phyloP scores from a whole-genome alignment of 1,140 invertebrate species.

The Euborellia annulipes region DNA sequence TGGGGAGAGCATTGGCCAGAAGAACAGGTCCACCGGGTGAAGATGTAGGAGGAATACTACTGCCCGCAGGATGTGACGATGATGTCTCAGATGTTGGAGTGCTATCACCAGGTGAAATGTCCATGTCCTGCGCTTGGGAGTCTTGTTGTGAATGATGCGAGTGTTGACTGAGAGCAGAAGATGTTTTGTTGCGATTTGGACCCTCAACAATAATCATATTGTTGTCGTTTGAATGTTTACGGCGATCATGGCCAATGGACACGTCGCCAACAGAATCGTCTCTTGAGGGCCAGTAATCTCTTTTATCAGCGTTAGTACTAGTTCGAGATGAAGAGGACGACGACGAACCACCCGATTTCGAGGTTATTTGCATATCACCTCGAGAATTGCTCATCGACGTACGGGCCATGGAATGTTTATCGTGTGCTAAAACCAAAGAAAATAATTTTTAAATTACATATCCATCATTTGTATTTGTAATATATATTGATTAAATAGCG shows the following conservation, averaged over 20 bases:
- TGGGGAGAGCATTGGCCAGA: constrained; percentile 36
- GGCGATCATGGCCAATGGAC: too few relatives aligned
- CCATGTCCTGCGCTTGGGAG: constrained; percentile 52
- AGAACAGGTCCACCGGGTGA: constrained; percentile 32
- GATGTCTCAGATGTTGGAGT: constrained; percentile 58
- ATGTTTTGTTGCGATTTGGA: too few relatives aligned
- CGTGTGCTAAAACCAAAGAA: constrained; percentile 39
- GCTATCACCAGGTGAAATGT: constrained; percentile 69
- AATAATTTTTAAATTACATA: too few relatives aligned
- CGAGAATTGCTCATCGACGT: constrained; percentile 12
- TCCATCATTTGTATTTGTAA: too few relatives aligned
- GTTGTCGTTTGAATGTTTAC: too few relatives aligned
- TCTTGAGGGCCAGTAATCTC: too few relatives aligned
- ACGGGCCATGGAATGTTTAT: constrained; percentile 62
- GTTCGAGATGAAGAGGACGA: too few relatives aligned
- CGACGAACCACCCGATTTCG: not conserved
- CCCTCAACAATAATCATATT: too few relatives aligned
- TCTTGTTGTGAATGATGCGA: constrained; percentile 12
- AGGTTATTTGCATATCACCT: constrained; percentile 6
- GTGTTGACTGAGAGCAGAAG: too few relatives aligned
- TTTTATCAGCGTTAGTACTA: too few relatives aligned
- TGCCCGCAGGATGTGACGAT: constrained; percentile 23
- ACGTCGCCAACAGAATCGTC: too few relatives aligned
- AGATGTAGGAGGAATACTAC: constrained; percentile 12
- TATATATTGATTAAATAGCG: too few relatives aligned